These are phyloP conservation scores for Scelioninae gen. 1 DNA, from an alignment of 2,888 invertebrate genomes.

Conservation along the genomic window DNA sequence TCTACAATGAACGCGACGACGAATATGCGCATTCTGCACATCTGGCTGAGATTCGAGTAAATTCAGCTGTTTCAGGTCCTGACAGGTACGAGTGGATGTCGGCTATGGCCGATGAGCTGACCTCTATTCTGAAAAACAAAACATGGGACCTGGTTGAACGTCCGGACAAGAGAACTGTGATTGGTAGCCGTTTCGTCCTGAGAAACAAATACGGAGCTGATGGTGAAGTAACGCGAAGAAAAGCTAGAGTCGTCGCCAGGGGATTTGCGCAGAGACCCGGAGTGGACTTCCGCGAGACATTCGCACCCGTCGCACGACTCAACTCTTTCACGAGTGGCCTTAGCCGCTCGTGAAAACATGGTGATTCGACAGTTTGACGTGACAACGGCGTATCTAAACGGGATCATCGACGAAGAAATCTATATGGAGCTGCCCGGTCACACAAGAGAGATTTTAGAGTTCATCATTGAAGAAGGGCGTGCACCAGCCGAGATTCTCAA, in stretches of 20 bases:
- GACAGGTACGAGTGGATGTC: conserved; percentile 6
- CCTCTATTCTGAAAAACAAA: conserved; percentile 15
- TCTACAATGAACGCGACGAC: conserved; percentile 13
- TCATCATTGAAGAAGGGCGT: conserved; percentile 13
- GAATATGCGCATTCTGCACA: background rate
- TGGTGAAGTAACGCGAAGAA: conserved; percentile 6
- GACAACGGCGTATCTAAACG: conserved; percentile 52
- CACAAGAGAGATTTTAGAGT: background rate
- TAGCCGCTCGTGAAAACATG: conserved; percentile 15
- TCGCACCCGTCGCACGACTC: conserved; percentile 34
- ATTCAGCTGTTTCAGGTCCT: conserved; percentile 8
- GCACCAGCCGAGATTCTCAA: conserved; percentile 3
- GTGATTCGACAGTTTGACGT: conserved; percentile 37
- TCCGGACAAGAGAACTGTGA: background rate
- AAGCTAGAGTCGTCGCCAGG: conserved; percentile 39
- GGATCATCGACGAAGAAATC: conserved; percentile 38
- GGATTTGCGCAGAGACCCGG: conserved; percentile 36
- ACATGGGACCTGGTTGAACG: background rate
- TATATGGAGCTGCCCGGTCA: conserved; percentile 8
- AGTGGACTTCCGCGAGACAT: conserved; percentile 33
- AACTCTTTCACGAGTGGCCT: conserved; percentile 14
- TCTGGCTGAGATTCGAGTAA: conserved; percentile 7
- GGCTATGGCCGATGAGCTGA: conserved; percentile 16
- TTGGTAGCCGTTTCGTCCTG: conserved; percentile 30
- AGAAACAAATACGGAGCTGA: no score